These are phyloP conservation scores for Pogonocichla stellata DNA, from an alignment of 2,113 vertebrate species.

Conservation along the genomic window DNA sequence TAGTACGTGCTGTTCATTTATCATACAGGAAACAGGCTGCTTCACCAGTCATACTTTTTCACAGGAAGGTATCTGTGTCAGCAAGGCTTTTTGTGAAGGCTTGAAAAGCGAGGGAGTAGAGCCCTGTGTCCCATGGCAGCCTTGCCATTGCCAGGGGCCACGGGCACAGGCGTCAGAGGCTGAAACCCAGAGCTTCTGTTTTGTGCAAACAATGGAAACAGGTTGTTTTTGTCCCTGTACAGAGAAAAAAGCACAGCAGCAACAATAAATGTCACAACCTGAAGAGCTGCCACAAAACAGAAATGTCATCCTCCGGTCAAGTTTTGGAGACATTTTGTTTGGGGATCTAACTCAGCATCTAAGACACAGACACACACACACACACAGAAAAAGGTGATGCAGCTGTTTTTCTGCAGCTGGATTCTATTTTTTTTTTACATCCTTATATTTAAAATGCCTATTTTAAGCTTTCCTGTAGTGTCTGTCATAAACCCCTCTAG, in stretches of 20 bases:
- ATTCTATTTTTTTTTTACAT: neutral
- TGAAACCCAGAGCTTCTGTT: neutral
- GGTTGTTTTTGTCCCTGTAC: neutral
- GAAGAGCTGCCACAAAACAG: neutral
- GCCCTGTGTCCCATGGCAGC: neutral
- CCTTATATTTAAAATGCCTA: neutral
- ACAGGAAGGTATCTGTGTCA: neutral
- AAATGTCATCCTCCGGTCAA: neutral
- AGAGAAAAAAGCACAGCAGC: neutral
- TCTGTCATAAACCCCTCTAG: neutral
- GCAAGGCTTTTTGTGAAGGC: neutral
- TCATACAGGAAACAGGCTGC: neutral
- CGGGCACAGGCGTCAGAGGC: fast-evolving
- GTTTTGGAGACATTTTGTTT: neutral
- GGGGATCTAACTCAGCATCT: neutral
- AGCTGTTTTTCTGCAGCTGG: neutral
- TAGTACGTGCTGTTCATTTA: neutral
- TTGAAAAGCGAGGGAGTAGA: neutral
- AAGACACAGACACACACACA: neutral
- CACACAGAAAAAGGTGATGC: neutral
- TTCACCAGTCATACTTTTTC: neutral
- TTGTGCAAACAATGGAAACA: neutral
- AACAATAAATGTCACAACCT: conserved; percentile 30
- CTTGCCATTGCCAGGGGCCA: neutral
- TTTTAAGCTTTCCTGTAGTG: neutral